These are phyloP conservation scores for Nothobranchius kuhntae DNA, from an alignment of 2,113 vertebrate species.

Conservation along the genomic window DNA sequence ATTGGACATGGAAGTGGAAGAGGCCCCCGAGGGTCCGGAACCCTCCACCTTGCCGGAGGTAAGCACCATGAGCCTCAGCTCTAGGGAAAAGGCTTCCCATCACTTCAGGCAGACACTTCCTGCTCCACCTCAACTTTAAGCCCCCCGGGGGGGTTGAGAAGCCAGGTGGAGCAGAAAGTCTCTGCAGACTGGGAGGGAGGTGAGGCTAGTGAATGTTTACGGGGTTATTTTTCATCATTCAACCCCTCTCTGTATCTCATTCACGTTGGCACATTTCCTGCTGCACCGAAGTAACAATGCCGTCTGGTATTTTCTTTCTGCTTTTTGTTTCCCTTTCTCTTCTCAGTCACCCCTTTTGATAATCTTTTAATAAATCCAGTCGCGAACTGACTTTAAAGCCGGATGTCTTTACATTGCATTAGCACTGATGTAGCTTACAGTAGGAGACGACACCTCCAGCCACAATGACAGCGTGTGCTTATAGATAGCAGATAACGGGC, in stretches of 20 bases:
- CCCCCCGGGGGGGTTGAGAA: background rate
- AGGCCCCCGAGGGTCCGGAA: slow-evolving; percentile 54
- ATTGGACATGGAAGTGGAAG: slow-evolving; percentile 67
- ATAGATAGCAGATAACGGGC: slow-evolving; percentile 66
- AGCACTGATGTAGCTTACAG: slow-evolving; percentile 56
- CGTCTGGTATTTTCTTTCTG: slow-evolving; percentile 45
- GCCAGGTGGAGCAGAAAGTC: no score
- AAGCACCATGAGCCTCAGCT: slow-evolving; percentile 66
- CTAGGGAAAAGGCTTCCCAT: slow-evolving; percentile 49
- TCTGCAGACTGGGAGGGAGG: no score
- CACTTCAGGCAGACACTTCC: no score
- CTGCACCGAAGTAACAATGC: slow-evolving; percentile 23
- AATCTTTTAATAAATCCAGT: slow-evolving; percentile 59
- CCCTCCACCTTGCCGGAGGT: slow-evolving; percentile 76
- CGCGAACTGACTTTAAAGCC: slow-evolving; percentile 34
- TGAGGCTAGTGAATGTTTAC: slow-evolving; percentile 15
- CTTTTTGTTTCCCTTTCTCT: slow-evolving; percentile 24
- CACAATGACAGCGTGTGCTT: slow-evolving; percentile 57
- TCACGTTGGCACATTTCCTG: slow-evolving; percentile 46
- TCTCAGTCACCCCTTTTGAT: slow-evolving; percentile 24
- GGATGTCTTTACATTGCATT: slow-evolving; percentile 35
- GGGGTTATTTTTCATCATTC: slow-evolving; percentile 31
- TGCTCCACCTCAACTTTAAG: background rate
- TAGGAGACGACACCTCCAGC: slow-evolving; percentile 57
- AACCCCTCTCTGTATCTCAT: slow-evolving; percentile 28